Evolutionary conservation across 2,113 vertebrate genomes (phyloP).

Genomic region (Coryphaenoides rupestris): DNA sequence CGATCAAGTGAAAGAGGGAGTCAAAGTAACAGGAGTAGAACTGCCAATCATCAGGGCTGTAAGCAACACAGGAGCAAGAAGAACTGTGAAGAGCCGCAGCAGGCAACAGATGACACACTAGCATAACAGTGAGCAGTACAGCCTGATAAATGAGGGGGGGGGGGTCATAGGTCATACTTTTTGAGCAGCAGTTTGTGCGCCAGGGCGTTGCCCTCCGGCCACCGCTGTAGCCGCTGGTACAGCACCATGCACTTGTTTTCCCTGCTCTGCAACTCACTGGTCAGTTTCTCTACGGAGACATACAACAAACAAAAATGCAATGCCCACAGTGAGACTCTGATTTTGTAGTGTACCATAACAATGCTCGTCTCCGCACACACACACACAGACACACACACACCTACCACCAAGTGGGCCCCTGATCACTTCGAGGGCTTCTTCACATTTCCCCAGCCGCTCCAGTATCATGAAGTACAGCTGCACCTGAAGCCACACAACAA

Average conservation of each 20-base stretch:
- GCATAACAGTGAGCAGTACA: too few species aligned
- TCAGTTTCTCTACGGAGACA: slow-evolving; percentile 87
- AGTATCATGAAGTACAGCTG: slow-evolving; percentile 98
- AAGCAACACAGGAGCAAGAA: not conserved
- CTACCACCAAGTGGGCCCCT: slow-evolving; percentile 92
- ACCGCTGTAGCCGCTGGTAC: slow-evolving; percentile 86
- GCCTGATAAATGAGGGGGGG: too few species aligned
- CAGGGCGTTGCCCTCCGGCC: slow-evolving; percentile 94
- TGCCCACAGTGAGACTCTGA: not conserved
- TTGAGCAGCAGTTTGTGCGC: slow-evolving; percentile 87
- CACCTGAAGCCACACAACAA: slow-evolving; percentile 70
- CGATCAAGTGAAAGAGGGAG: slow-evolving; percentile 90
- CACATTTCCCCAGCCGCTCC: slow-evolving; percentile 91
- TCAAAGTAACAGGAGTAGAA: slow-evolving; percentile 95
- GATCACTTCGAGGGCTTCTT: slow-evolving; percentile 92
- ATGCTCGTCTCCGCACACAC: not conserved
- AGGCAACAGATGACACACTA: not conserved
- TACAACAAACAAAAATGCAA: slow-evolving; percentile 2
- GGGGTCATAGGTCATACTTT: slow-evolving; percentile 84
- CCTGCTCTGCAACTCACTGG: slow-evolving; percentile 94
- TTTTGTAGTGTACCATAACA: not conserved
- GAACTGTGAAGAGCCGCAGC: not conserved
- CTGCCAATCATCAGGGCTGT: slow-evolving; percentile 98
- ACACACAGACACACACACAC: slow-evolving; percentile 2
- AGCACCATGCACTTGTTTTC: slow-evolving; percentile 97